Evolutionary conservation across 2,113 vertebrate genomes (phyloP).

Genomic region (Cricetomys ansorgei): DNA sequence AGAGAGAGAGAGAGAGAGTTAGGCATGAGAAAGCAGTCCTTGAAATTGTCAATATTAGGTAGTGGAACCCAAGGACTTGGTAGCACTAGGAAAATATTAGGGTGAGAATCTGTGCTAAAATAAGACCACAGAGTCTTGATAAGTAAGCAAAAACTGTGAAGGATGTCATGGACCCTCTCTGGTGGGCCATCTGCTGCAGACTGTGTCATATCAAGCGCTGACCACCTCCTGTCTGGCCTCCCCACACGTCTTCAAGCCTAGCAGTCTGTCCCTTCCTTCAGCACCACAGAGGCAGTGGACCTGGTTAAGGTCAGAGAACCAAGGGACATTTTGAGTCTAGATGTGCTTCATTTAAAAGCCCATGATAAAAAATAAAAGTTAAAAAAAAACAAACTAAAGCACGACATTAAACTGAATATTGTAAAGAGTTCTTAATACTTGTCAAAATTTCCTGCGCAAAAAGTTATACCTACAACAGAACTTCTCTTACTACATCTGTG

Average conservation of each 20-base stretch:
- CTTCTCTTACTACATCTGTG: background rate
- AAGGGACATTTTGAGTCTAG: background rate
- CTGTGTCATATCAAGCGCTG: background rate
- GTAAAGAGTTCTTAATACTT: background rate
- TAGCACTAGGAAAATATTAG: background rate
- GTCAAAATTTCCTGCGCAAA: background rate
- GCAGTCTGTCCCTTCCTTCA: background rate
- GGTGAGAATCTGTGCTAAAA: background rate
- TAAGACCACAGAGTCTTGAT: background rate
- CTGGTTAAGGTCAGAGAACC: background rate
- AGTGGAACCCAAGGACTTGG: background rate
- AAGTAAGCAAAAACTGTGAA: background rate
- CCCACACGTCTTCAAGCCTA: background rate
- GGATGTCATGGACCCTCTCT: background rate
- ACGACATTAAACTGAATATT: background rate
- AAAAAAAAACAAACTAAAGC: no score
- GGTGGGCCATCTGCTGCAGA: background rate
- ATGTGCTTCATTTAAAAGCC: background rate
- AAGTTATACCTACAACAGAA: background rate
- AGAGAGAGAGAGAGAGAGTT: background rate
- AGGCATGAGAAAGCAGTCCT: background rate
- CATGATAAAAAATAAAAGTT: background rate
- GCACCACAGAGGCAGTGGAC: background rate
- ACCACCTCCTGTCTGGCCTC: background rate
- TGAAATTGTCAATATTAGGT: background rate